phyloP scores from a whole-genome alignment of 2,888 invertebrate genomes.

The Agrotis segetum region DNA sequence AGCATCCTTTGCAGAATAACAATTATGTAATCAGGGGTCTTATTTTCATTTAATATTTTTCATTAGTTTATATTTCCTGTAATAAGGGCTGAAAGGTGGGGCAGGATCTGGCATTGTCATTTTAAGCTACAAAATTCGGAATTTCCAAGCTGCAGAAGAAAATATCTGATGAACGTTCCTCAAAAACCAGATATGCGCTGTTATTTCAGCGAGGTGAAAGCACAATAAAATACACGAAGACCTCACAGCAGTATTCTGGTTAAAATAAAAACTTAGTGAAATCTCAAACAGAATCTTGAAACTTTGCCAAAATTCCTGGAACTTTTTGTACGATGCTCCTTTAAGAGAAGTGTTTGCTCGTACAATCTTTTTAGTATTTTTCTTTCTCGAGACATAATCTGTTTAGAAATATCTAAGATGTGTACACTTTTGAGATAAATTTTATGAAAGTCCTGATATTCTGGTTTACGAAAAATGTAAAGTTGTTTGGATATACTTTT shows the following conservation, averaged over 20 bases:
- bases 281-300: slow-evolving; percentile 48
- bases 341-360: slow-evolving; percentile 12
- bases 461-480: no score
- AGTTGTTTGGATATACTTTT: no score
- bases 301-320: slow-evolving; percentile 34
- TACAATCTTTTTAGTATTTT: slow-evolving; percentile 23
- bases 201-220: background rate
- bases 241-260: background rate
- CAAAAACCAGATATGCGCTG: background rate
- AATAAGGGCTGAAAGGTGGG: no score
- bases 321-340: slow-evolving; percentile 12
- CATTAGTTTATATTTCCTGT: no score
- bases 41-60: no score
- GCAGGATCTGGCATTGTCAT: no score
- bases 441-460: no score
- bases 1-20: no score
- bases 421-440: background rate
- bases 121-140: background rate
- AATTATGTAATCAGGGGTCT: no score
- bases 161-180: background rate
- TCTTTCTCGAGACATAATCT: slow-evolving; percentile 24
- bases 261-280: slow-evolving; percentile 34
- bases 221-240: slow-evolving; percentile 1
- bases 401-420: slow-evolving; percentile 19
- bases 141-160: background rate